phyloP scores from a whole-genome alignment of 2,797 vertebrate genomes.

The Zonotrichia albicollis region DNA sequence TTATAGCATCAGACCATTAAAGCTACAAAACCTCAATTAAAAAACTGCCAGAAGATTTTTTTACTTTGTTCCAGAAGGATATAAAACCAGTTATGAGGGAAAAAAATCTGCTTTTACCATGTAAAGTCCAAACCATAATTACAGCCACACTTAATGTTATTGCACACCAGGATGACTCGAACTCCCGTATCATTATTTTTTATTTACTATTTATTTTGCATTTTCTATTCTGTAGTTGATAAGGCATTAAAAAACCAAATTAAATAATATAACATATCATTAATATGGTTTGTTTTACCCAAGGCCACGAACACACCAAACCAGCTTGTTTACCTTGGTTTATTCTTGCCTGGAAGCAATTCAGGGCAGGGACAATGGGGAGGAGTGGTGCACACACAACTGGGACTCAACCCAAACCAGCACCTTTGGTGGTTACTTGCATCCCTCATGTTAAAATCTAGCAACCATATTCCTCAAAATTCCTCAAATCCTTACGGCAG shows the following conservation, averaged over 20 bases:
- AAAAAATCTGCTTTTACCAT: conserved; percentile 35
- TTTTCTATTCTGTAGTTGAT: conserved; percentile 42
- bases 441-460: background rate
- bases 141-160: conserved; percentile 20
- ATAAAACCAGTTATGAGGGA: conserved; percentile 44
- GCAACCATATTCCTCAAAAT: background rate
- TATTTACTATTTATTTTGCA: conserved; percentile 52
- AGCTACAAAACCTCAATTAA: conserved; percentile 74
- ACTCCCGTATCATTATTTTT: conserved; percentile 46
- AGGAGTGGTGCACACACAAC: background rate
- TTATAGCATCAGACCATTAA: conserved; percentile 62
- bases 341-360: conserved; percentile 13
- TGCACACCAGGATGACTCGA: conserved; percentile 22
- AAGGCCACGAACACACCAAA: conserved; percentile 32
- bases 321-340: conserved; percentile 17
- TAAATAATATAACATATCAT: conserved; percentile 59
- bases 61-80: conserved; percentile 60
- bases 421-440: background rate
- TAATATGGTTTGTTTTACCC: conserved; percentile 44
- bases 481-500: background rate
- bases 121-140: conserved; percentile 51
- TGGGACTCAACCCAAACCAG: background rate
- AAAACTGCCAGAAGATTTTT: conserved; percentile 68
- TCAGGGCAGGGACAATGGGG: background rate
- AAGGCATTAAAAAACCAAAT: conserved; percentile 55